phyloP scores from a whole-genome alignment of 2,888 invertebrate genomes.

The Brachynemurus nebulosus region DNA sequence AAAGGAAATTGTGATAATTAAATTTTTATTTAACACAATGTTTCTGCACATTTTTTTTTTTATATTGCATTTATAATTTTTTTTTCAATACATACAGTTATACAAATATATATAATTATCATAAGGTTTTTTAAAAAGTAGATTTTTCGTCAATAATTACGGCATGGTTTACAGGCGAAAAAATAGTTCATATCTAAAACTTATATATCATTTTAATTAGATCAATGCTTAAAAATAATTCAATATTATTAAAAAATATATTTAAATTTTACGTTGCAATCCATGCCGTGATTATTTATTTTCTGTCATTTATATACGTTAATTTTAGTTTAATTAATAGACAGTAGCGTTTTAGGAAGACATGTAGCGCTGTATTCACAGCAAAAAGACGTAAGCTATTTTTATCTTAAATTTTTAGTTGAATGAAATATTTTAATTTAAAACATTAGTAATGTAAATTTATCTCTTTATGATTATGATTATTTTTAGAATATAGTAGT shows the following conservation, averaged over 20 bases:
- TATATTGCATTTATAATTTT: slow-evolving; percentile 4
- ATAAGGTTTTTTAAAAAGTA: slow-evolving; percentile 2
- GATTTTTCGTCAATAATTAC: slow-evolving; percentile 1
- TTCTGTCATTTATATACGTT: neutral
- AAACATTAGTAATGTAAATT: neutral
- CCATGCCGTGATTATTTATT: neutral
- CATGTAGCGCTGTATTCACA: slow-evolving; percentile 10
- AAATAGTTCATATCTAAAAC: too few relatives aligned
- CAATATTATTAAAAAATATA: neutral
- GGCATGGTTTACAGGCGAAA: too few relatives aligned
- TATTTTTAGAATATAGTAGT: neutral
- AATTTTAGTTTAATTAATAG: slow-evolving; percentile 7
- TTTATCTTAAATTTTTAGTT: too few relatives aligned
- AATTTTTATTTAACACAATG: slow-evolving; percentile 3
- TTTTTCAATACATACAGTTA: slow-evolving; percentile 7
- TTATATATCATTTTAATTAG: too few relatives aligned
- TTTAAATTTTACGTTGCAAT: neutral
- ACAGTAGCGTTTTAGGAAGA: slow-evolving; percentile 11
- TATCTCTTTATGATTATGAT: neutral
- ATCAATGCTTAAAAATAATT: neutral
- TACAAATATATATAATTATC: slow-evolving; percentile 9
- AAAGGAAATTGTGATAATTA: too few relatives aligned
- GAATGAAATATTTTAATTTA: neutral
- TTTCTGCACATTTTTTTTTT: slow-evolving; percentile 3
- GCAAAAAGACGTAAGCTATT: slow-evolving; percentile 11